phyloP scores from a whole-genome alignment of 1,140 invertebrate genomes.

The Hycleus cichorii region DNA sequence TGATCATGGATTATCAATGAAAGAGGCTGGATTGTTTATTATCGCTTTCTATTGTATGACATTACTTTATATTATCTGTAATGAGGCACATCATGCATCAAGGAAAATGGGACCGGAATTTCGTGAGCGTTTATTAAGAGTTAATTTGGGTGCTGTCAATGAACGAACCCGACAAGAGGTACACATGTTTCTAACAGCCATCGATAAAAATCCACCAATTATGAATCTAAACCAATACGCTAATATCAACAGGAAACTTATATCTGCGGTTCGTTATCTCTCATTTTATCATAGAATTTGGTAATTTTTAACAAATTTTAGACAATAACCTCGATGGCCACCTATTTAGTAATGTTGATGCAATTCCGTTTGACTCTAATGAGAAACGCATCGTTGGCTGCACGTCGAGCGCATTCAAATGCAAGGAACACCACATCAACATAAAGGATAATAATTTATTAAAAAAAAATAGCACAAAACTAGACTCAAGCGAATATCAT shows the following conservation, averaged over 20 bases:
- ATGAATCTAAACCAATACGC: conserved; percentile 64
- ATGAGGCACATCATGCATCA: conserved; percentile 58
- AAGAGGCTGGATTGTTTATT: conserved; percentile 58
- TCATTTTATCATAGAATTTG: neutral
- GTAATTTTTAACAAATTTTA: conserved; percentile 24
- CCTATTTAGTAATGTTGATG: conserved; percentile 59
- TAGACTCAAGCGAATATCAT: conserved; percentile 13
- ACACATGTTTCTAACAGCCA: conserved; percentile 63
- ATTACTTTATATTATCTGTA: conserved; percentile 59
- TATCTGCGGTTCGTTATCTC: conserved; percentile 48
- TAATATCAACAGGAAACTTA: conserved; percentile 58
- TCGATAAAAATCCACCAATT: conserved; percentile 59
- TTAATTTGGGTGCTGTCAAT: conserved; percentile 53
- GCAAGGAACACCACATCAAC: conserved; percentile 2
- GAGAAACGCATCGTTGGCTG: conserved; percentile 35
- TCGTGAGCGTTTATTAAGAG: conserved; percentile 54
- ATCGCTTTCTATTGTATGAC: conserved; percentile 61
- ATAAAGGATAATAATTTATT: neutral
- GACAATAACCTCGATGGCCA: conserved; percentile 59
- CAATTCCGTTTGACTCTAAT: conserved; percentile 63
- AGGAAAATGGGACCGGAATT: conserved; percentile 58
- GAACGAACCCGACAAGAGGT: conserved; percentile 55
- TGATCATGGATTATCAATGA: conserved; percentile 58
- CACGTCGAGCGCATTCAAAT: conserved; percentile 12
- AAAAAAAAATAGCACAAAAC: neutral